phyloP scores from a whole-genome alignment of 2,113 vertebrate genomes.

The Meleagris gallopavo region DNA sequence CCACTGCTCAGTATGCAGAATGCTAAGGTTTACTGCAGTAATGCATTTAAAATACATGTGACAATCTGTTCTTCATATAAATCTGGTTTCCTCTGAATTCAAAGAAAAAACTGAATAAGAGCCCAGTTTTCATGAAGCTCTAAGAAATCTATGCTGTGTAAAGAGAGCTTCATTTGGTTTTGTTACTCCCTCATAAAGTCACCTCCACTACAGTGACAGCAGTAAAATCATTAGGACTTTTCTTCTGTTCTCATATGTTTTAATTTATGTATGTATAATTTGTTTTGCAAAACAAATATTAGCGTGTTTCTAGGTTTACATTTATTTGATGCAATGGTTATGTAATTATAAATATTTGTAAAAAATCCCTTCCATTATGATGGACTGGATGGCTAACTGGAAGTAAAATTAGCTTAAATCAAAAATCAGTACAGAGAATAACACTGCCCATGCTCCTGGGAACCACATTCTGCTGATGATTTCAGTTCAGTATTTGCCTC shows the following conservation, averaged over 20 bases:
- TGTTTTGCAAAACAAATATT: not conserved
- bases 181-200: not conserved
- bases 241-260: not conserved
- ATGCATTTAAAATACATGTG: not conserved
- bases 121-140: not conserved
- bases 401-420: slow-evolving; percentile 19
- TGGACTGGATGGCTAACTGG: not conserved
- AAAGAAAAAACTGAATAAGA: not conserved
- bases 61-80: not conserved
- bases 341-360: slow-evolving; percentile 2
- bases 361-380: not conserved
- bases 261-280: not conserved
- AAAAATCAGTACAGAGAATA: not conserved
- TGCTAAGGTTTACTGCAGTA: not conserved
- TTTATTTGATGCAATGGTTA: not conserved
- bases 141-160: not conserved
- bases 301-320: not conserved
- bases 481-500: slow-evolving; percentile 1
- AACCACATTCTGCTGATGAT: not conserved
- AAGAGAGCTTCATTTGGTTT: not conserved
- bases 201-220: not conserved
- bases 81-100: not conserved
- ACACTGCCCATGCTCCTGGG: not conserved
- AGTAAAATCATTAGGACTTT: not conserved
- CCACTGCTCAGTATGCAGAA: not conserved